Evolutionary conservation across 2,888 invertebrate genomes (phyloP).

Genomic region (Rapana venosa): DNA sequence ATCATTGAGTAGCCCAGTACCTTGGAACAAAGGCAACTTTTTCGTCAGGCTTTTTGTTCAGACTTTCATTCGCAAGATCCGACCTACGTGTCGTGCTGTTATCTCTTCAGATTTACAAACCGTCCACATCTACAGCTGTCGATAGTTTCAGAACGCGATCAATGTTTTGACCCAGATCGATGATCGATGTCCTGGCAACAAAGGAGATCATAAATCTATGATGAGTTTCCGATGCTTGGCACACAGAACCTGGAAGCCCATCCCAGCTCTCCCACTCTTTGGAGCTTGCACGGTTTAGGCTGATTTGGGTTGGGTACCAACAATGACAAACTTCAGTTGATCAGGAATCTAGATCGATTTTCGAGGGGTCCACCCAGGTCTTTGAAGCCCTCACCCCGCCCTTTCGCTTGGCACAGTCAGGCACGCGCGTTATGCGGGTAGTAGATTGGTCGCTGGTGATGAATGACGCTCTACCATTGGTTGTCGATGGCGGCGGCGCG

Average conservation of each 20-base stretch:
- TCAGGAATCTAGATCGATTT: not conserved
- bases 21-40: not conserved
- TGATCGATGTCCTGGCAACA: not conserved
- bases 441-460: constrained; percentile 8
- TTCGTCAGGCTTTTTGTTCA: not conserved
- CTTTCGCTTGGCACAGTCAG: not conserved
- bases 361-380: not conserved
- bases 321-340: not conserved
- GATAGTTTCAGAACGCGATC: not conserved
- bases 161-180: not conserved
- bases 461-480: not conserved
- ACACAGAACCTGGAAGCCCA: not conserved
- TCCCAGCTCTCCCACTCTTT: not conserved
- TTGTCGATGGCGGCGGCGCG: not conserved
- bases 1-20: too few species aligned
- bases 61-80: not conserved
- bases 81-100: not conserved
- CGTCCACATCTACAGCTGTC: too few species aligned
- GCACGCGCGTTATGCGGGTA: constrained; percentile 17
- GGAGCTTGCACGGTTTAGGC: not conserved
- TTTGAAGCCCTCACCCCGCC: constrained; percentile 8
- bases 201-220: not conserved
- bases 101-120: not conserved
- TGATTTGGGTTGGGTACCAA: not conserved
- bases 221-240: not conserved